These are phyloP conservation scores for Malurus leucopterus DNA, from an alignment of 2,797 vertebrate genomes.

Conservation along the genomic window DNA sequence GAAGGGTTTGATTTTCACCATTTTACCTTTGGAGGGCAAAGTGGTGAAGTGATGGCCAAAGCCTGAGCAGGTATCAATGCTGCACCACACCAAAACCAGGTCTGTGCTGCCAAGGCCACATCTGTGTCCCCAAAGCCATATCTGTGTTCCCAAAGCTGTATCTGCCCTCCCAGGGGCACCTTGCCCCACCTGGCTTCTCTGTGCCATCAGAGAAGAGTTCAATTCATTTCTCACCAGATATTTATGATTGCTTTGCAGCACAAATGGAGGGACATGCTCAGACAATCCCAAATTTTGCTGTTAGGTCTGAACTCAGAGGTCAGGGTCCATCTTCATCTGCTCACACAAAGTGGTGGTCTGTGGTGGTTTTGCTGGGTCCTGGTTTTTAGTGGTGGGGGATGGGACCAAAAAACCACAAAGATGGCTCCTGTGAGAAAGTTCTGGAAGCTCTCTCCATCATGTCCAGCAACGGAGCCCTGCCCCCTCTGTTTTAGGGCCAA, in stretches of 20 bases:
- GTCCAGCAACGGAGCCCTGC: no score
- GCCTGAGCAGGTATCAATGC: neutral
- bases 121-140: neutral
- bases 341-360: neutral
- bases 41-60: neutral
- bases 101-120: rapidly evolving
- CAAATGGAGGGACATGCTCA: rapidly evolving
- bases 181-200: neutral
- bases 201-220: neutral
- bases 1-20: neutral
- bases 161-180: neutral
- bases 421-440: no score
- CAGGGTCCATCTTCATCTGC: neutral
- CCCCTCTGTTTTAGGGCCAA: no score
- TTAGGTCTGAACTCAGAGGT: neutral
- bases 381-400: no score
- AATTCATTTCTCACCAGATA: neutral
- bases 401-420: no score
- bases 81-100: no score
- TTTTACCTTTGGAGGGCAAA: neutral
- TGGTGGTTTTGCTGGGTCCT: no score
- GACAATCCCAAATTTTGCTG: neutral
- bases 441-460: no score
- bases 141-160: rapidly evolving
- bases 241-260: neutral